Evolutionary conservation across 2,888 invertebrate genomes (phyloP).

Genomic region (Aphodius granarius): DNA sequence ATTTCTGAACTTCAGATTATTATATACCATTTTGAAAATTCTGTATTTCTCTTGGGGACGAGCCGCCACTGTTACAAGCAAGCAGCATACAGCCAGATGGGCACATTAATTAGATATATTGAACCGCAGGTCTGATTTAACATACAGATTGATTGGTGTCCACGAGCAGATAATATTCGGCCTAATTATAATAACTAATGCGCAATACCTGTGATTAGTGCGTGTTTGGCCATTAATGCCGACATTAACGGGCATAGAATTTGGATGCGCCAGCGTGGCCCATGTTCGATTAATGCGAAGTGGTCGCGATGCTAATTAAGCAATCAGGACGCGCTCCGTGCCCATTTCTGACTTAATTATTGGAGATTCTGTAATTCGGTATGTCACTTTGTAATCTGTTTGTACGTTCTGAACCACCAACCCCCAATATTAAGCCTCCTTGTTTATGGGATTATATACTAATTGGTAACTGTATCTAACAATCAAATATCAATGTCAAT

Average conservation of each 20-base stretch:
- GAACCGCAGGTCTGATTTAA: background rate
- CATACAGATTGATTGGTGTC: conserved; percentile 5
- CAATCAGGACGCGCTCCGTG: background rate
- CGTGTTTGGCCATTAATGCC: background rate
- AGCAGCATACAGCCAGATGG: background rate
- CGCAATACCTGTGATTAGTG: conserved; percentile 11
- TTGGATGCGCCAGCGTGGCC: background rate
- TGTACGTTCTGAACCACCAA: background rate
- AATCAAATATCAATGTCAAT: background rate
- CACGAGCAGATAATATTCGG: conserved; percentile 9
- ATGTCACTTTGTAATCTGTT: background rate
- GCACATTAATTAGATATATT: conserved; percentile 5
- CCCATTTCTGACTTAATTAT: background rate
- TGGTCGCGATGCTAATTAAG: conserved; percentile 6
- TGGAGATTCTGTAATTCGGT: background rate
- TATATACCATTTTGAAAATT: too few relatives aligned
- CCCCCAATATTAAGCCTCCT: background rate
- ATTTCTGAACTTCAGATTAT: too few relatives aligned
- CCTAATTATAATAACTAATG: conserved; percentile 14
- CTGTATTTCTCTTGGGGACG: too few relatives aligned
- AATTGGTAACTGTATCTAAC: background rate
- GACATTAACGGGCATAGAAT: background rate
- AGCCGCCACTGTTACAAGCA: too few relatives aligned
- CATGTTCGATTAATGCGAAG: conserved; percentile 2
- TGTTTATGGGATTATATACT: background rate